Base-by-base conservation (phyloP, 2,113 vertebrate species). In the Phoenicopterus ruber region DNA sequence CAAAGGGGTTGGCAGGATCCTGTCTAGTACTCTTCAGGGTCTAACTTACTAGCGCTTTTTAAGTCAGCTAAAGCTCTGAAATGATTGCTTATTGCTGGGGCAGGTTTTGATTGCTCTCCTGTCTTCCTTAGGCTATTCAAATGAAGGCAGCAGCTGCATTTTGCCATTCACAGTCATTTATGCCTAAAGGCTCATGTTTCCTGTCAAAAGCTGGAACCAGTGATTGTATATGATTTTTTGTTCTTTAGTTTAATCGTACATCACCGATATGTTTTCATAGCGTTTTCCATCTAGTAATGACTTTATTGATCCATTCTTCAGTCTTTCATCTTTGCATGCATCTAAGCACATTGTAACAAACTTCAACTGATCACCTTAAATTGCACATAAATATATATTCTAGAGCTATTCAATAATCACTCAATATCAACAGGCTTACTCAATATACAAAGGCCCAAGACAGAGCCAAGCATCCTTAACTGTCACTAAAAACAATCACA, bases 121-220 rank as follows among this genome's bases (percentile, higher is more conserved):
- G 90, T 66, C 72, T 88, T 97, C 91, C 92, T 95, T 54, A 88
- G 89, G 93, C 95, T 94, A 84, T 88, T 97, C 65, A 95, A 95
- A 93, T 73, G 70, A 96, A 97, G 76, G 86, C 92, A 97, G 95
- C 90, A 95, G 96, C 92, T 97, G 95, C 94, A 79, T 88, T 92
- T 97, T 94, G 93, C 94, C 84, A 66, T 96, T 95, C 89, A 90
- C 66, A 95, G 86, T 79, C 86, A 80, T 79, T 87, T 90, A 91
- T 84, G 88, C 96, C 96, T 93, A 70, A 87, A 96, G 95, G 93
- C 86, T 96, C 83, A 54, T 96, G 86, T 96, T 96, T 91, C 79
- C 96, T 95, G 95, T 95, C 95, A 97, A 90, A 97, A 96, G 66
- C 90, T 96, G 82, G 90, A 93, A 95, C 22, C 54, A 62, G 87